A percentile compares a stretch with the other conserved stretches of the same genome.
phyloP scores from a whole-genome alignment of 2,113 vertebrate genomes.

The Emydocephalus ijimae region DNA sequence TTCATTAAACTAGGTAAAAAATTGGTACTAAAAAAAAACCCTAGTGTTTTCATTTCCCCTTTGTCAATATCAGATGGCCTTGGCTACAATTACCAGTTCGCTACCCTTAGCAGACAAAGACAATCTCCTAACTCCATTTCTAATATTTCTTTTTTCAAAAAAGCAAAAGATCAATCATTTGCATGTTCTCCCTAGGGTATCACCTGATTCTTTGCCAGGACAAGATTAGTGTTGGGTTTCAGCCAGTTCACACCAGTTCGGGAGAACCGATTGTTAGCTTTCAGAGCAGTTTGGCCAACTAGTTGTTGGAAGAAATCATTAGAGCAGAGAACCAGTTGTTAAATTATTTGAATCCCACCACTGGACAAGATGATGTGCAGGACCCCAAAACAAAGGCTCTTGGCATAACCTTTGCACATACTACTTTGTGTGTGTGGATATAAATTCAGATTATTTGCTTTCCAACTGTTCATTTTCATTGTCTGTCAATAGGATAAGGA shows the following conservation, averaged over 20 bases:
- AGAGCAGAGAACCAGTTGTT: no score
- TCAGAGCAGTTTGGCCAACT: no score
- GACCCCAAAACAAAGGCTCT: background rate
- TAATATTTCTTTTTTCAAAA: background rate
- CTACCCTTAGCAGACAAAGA: background rate
- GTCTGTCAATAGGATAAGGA: background rate
- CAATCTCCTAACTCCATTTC: background rate
- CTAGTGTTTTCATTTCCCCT: background rate
- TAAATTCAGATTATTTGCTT: background rate
- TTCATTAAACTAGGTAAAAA: background rate
- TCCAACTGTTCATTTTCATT: background rate
- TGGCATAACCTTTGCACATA: background rate
- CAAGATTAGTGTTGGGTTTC: background rate
- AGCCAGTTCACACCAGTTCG: no score
- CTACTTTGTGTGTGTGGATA: background rate
- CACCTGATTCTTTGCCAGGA: background rate
- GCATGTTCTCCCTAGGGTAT: background rate
- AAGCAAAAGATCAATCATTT: background rate
- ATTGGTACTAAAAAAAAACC: background rate
- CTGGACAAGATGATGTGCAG: background rate
- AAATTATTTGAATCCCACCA: no score
- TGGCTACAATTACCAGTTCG: background rate
- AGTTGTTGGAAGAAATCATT: no score
- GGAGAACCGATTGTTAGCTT: no score
- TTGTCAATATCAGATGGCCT: background rate